Evolutionary conservation across 2,797 vertebrate species (phyloP).

Genomic region (Myripristis murdjan): DNA sequence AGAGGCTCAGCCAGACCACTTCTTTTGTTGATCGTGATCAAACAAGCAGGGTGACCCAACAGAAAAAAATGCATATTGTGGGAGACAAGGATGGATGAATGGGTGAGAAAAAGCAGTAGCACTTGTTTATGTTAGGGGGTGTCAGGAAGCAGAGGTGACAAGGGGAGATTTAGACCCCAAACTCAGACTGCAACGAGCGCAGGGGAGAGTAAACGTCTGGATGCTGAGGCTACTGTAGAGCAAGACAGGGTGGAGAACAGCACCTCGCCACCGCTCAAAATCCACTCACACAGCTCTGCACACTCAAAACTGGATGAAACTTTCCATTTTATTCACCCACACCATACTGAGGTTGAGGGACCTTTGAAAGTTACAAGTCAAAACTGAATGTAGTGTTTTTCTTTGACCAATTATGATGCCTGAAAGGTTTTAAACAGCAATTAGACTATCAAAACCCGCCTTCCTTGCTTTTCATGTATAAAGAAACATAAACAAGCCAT

Average conservation of each 20-base stretch:
- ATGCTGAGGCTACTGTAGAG: slow-evolving; percentile 69
- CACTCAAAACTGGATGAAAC: not conserved
- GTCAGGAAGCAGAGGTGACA: slow-evolving; percentile 79
- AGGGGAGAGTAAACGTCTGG: slow-evolving; percentile 57
- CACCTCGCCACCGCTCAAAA: slow-evolving; percentile 5
- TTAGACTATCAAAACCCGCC: no score
- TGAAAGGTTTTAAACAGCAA: not conserved
- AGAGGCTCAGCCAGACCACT: slow-evolving; percentile 28
- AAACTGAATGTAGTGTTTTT: not conserved
- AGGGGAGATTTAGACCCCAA: slow-evolving; percentile 52
- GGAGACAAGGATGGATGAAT: slow-evolving; percentile 17
- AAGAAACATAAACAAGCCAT: no score
- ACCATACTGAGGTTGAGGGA: not conserved
- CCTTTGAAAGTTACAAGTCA: not conserved
- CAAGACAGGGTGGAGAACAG: slow-evolving; percentile 57
- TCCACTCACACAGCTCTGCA: not conserved
- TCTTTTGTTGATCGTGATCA: slow-evolving; percentile 76
- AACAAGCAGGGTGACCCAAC: slow-evolving; percentile 42
- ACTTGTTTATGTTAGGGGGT: slow-evolving; percentile 73
- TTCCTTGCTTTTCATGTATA: no score
- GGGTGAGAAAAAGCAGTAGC: slow-evolving; percentile 52
- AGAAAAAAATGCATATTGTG: slow-evolving; percentile 25
- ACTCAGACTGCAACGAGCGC: slow-evolving; percentile 47
- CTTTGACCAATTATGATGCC: not conserved
- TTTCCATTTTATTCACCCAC: not conserved